Conservation (phyloP, 37 sponge, comb jelly and placozoan genomes). For the Axinella damicornis region DNA sequence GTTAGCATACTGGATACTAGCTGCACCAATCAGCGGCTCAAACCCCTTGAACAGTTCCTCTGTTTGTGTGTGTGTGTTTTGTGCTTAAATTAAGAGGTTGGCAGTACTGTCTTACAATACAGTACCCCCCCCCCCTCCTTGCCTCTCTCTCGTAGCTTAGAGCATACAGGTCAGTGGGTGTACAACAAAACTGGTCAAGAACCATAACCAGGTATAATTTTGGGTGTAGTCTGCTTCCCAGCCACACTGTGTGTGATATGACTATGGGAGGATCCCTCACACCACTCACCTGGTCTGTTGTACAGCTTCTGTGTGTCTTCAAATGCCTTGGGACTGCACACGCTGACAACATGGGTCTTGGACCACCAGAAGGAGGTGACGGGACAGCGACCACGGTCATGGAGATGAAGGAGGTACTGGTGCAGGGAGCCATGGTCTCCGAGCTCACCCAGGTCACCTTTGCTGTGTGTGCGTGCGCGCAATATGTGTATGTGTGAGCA, state of each 20-base stretch:
- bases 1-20: slow-evolving; percentile 69
- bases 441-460: slow-evolving; percentile 71
- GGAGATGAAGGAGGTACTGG: slow-evolving; percentile 81
- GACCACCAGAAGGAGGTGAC: slow-evolving; percentile 84
- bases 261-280: not conserved
- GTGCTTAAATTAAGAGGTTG: no score
- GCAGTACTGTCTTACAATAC: no score
- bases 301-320: slow-evolving; percentile 60
- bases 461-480: slow-evolving; percentile 9
- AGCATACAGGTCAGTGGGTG: no score
- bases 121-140: no score
- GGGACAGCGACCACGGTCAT: slow-evolving; percentile 67
- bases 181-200: no score
- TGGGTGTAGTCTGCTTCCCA: no score
- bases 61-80: slow-evolving; percentile 7
- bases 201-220: no score
- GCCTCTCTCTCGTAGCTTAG: no score
- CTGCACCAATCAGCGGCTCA: slow-evolving; percentile 57
- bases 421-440: slow-evolving; percentile 84
- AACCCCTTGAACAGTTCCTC: slow-evolving; percentile 43
- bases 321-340: slow-evolving; percentile 86
- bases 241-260: no score
- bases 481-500: no score
- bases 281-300: slow-evolving; percentile 77
- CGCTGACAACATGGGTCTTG: slow-evolving; percentile 73